Evolutionary conservation across 2,888 invertebrate genomes (phyloP).

Genomic region (Eucera pruinosa): DNA sequence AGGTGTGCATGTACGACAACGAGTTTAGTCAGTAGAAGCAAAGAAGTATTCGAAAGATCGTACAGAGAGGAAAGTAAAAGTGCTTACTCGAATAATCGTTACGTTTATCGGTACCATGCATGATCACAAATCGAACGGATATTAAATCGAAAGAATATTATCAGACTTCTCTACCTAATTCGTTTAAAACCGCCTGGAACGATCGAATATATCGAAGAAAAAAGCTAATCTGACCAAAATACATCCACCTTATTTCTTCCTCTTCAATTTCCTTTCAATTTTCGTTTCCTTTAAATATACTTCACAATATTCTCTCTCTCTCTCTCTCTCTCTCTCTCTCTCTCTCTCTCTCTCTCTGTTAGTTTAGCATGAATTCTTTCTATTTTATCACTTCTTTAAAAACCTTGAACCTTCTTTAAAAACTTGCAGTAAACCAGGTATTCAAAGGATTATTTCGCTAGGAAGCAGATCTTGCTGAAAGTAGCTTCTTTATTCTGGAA

Average conservation of each 20-base stretch:
- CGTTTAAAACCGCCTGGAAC: conserved; percentile 29
- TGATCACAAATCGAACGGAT: conserved; percentile 17
- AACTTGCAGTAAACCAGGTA: too few species aligned
- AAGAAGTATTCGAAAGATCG: conserved; percentile 15
- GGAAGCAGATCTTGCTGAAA: conserved; percentile 56
- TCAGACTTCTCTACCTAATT: conserved; percentile 22
- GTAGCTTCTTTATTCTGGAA: conserved; percentile 24
- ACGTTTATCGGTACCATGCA: conserved; percentile 28
- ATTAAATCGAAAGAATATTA: conserved; percentile 20
- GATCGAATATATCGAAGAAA: conserved; percentile 40
- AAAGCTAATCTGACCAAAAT: conserved; percentile 39
- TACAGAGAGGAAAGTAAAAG: conserved; percentile 29
- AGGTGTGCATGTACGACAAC: conserved; percentile 11
- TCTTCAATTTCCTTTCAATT: not conserved
- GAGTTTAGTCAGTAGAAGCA: conserved; percentile 9
- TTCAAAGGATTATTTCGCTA: too few species aligned
- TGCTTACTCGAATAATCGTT: conserved; percentile 5
- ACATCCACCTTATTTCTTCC: not conserved
- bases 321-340: not conserved
- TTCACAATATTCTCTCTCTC: not conserved
- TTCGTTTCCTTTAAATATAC: too few species aligned
- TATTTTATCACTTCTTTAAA: too few species aligned
- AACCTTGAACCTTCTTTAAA: too few species aligned
- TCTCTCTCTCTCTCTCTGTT: too few species aligned
- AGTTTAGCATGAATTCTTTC: too few species aligned